Conservation (phyloP, 2,797 vertebrate species). For the Parotocinclus haroldoi region DNA sequence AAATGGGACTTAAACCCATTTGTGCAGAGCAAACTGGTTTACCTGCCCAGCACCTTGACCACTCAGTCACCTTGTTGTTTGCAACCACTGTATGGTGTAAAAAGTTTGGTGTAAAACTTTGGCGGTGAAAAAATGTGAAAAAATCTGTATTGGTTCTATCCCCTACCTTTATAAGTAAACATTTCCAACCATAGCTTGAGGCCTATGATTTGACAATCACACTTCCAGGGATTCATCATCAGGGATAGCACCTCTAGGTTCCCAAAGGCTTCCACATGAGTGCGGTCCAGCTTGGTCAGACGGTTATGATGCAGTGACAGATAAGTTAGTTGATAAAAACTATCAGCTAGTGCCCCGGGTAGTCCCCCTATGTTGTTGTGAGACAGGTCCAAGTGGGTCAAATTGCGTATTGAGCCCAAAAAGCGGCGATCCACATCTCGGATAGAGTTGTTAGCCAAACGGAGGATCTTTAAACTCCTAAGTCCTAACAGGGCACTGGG, state of each 20-base stretch:
- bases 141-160: background rate
- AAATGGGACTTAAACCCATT: too few relatives aligned
- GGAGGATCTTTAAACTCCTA: slow-evolving; percentile 78
- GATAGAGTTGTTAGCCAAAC: slow-evolving; percentile 84
- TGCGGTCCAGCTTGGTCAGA: slow-evolving; percentile 81
- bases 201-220: slow-evolving; percentile 87
- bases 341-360: slow-evolving; percentile 76
- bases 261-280: slow-evolving; percentile 81
- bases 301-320: slow-evolving; percentile 83
- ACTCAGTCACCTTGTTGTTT: too few relatives aligned
- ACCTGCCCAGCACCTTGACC: too few relatives aligned
- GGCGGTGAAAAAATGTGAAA: background rate
- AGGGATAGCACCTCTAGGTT: slow-evolving; percentile 80
- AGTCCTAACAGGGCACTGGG: slow-evolving; percentile 81
- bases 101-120: too few relatives aligned
- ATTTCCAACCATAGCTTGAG: slow-evolving; percentile 96
- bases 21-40: too few relatives aligned
- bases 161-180: slow-evolving; percentile 89
- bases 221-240: slow-evolving; percentile 89
- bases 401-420: slow-evolving; percentile 77
- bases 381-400: slow-evolving; percentile 88
- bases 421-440: slow-evolving; percentile 82
- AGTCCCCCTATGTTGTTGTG: slow-evolving; percentile 83
- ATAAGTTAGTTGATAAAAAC: slow-evolving; percentile 82
- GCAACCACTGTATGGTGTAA: too few relatives aligned